Base-by-base conservation (phyloP, 1,140 invertebrate species). In the Agrypnia vestita region DNA sequence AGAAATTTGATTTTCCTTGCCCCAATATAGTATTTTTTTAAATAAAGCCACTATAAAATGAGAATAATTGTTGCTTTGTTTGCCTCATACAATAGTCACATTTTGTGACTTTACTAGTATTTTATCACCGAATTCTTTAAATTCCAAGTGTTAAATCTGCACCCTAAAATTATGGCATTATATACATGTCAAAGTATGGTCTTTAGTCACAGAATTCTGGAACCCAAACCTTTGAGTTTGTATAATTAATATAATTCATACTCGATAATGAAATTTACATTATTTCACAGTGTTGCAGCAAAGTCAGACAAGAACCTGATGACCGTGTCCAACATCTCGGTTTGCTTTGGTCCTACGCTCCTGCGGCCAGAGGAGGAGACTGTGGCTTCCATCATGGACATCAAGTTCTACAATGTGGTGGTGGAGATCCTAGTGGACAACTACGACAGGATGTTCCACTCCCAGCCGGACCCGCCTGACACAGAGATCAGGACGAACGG, bases 281-380 rank as follows among this genome's bases (percentile, higher is more conserved):
- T 80, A 81, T 85, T 84, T 88, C 89, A 55, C 85, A 97, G 97
- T 85, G 96, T 99, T 79, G 94, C 95, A 13, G 92, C 93, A 47
- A 94, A 95, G 86, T 92, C 92, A 86, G 94, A 96, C 83, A 96
- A 96, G 86, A 99, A 99, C 90, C 91, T 98, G 85, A 99, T 99
- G 98, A 97, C 95, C n/a, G 93, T 97, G 35, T 96, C 96, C 75
- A 99, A 99, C 90, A 89, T 99, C 76, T 97, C 97, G 1, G 98
- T 99, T n/a, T 99, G 98, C 88, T 99, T 99, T 90, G 98, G 98
- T 21, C 98, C 98, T n/a, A 99, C 97, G 44, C 90, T 99, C 82
- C 90, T 99, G 85, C 91, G 97, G 74, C 96, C 97, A 7, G 95
- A 97, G 90, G 96, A 98, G 86, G 98, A 99, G 90, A 97, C 97